Evolutionary conservation across 2,797 vertebrate genomes (phyloP), one percentile per base, ranked within the genome.

Genomic region (Tokudaia muenninki): DNA sequence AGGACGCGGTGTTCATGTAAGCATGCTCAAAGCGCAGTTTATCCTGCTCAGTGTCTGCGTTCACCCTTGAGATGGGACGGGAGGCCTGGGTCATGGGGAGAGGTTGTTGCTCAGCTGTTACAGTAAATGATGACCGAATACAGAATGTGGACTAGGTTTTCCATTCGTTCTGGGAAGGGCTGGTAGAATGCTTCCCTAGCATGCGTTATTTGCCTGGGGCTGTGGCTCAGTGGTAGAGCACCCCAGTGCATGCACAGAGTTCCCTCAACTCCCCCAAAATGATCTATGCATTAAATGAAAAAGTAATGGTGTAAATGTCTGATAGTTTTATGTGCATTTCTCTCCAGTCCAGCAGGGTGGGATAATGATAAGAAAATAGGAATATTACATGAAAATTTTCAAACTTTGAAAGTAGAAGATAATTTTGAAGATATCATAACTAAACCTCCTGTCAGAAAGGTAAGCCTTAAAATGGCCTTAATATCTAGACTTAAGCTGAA

Each of bases 291-390:
- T 91, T 96, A 63, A 86, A 78, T 72, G 57, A 61, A 86, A 70
- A 52, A 59, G 55, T 80, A 9, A 47, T 44, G 31, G 0, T 83
- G 12, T 91, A 67, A 90, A 59, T 91, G 80, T 8, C 87, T 96
- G 26, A 95, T 80, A 91, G 57, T 79, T 96, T 94, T 24, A 12
- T 92, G 19, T 90, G 11, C 16, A 2, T 96, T 96, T 97, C 37
- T 93, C 96, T 98, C 94, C 97, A 99, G 99, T 98, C 99, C 99
- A 88, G 99, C 99, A 98, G 99, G 99, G 83, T 99, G 99, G 99
- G 99, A 99, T 99, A 99, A 99, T 84, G 99, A 99, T 98, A 99
- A 99, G 98, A 99, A 99, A 98, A 99, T 99, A 89, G 99, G 99
- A 98, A 99, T 99, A 98, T 98, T 99, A 97, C 99, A 99, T 34